Base-by-base conservation (phyloP, 2,888 invertebrate genomes). In the Tipula confusa region DNA sequence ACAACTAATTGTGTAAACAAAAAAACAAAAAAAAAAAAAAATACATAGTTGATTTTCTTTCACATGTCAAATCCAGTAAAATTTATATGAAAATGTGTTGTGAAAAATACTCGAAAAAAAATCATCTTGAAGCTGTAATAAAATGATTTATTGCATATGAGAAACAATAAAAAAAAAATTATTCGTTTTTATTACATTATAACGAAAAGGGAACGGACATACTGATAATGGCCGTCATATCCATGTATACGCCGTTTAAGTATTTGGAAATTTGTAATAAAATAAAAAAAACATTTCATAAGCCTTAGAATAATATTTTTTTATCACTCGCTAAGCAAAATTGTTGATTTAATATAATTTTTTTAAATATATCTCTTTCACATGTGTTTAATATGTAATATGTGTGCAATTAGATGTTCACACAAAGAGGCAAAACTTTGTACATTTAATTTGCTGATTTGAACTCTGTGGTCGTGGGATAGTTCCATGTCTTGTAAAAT, bases 151-250 rank as follows among this genome's bases (percentile, higher is more conserved):
- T 64, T 18, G 24, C 24, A 64, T 24, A 64, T 64, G 18, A 64
- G 9, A 64, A 64, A 64, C 24, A 64, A 64, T 64, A 64, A 24
- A 64, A 64, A 24, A 64, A 64, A 64, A 24, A 18, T 4, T 15
- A 48, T 48, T 48, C 48, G 64, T 64, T 64, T 64, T 64, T 64
- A 64, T 64, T 64, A 24, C 64, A 43, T 43, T 43, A 43, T 43
- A 43, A 43, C 15, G 43, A 43, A 43, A n/a, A 43, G 43, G 15
- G 7, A 43, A 15, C 15, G 43, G 43, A 43, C n/a, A 43, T 2
- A 36, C 9, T 36, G 36, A 36, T 36, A 43, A 64, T 64, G 6
- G 24, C n/a, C 64, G 64, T 64, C 64, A 64, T 24, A 24, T 38
- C 3, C 7, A 2, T 24, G 9, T 64, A 9, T 64, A n/a, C 36